phyloP scores from a whole-genome alignment of 1,140 invertebrate genomes.

The Brachystomella parvula region DNA sequence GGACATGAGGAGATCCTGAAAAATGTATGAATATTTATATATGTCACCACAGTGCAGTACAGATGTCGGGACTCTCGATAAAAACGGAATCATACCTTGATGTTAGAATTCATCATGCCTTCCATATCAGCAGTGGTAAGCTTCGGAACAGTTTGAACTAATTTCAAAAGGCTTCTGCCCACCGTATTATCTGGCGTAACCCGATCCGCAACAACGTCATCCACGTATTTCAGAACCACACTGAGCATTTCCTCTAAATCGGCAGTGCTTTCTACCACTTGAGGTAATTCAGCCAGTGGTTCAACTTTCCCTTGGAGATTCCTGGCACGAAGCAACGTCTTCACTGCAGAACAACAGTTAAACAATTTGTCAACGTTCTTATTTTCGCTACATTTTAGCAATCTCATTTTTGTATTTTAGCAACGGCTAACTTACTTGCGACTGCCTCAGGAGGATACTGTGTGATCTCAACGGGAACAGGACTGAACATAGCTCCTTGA shows the following conservation, averaged over 20 bases:
- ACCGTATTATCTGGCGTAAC: constrained; percentile 70
- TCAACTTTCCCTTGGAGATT: constrained; percentile 51
- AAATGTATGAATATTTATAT: constrained; percentile 37
- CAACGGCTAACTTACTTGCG: constrained; percentile 48
- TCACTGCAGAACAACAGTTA: constrained; percentile 49
- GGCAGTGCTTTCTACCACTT: constrained; percentile 70
- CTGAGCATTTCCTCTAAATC: constrained; percentile 69
- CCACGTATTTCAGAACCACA: constrained; percentile 75
- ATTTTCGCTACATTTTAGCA: no score
- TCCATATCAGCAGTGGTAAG: constrained; percentile 84
- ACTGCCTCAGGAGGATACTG: constrained; percentile 83
- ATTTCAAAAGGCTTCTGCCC: constrained; percentile 74
- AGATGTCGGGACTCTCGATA: not conserved
- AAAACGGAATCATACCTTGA: constrained; percentile 55
- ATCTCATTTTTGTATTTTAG: no score
- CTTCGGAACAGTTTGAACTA: constrained; percentile 76
- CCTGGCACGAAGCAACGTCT: constrained; percentile 48
- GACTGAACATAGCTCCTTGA: constrained; percentile 92
- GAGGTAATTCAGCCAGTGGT: constrained; percentile 73
- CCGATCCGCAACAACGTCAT: constrained; percentile 67
- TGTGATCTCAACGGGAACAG: constrained; percentile 71
- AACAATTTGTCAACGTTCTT: no score
- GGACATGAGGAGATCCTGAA: constrained; percentile 86
- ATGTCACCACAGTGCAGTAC: not conserved
- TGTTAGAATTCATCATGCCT: constrained; percentile 89